Evolutionary conservation across 30 jellyfish, hydroid and myxozoan genomes (phyloP).

Genomic region (Cassiopea xamachana): DNA sequence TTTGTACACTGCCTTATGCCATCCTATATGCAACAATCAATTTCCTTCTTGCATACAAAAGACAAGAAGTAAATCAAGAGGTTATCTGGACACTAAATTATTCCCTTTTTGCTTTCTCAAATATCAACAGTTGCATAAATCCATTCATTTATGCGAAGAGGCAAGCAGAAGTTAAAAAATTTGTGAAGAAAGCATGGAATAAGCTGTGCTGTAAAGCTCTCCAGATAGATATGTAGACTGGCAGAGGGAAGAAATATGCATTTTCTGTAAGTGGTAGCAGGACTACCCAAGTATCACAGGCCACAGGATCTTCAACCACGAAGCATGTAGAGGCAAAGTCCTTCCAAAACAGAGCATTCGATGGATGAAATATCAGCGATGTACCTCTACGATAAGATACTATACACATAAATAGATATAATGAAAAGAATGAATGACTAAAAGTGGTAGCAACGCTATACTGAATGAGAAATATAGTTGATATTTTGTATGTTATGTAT

Average conservation of each 20-base stretch:
- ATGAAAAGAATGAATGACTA: no score
- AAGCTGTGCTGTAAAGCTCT: background rate
- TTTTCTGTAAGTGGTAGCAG: background rate
- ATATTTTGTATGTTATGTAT: no score
- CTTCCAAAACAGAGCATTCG: background rate
- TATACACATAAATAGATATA: no score
- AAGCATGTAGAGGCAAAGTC: background rate
- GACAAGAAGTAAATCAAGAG: slow-evolving; percentile 24
- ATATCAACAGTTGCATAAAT: slow-evolving; percentile 62
- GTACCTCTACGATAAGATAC: no score
- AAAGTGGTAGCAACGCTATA: no score
- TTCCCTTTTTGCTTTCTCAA: slow-evolving; percentile 33
- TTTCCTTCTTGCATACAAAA: slow-evolving; percentile 8
- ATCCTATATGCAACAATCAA: slow-evolving; percentile 31
- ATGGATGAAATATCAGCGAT: background rate
- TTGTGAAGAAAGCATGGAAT: slow-evolving; percentile 17
- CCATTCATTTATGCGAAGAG: slow-evolving; percentile 62
- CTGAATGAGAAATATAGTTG: no score
- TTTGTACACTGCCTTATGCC: slow-evolving; percentile 57
- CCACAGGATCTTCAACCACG: background rate
- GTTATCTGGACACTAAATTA: slow-evolving; percentile 46
- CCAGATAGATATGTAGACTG: background rate
- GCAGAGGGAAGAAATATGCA: background rate
- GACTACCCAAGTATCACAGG: background rate
- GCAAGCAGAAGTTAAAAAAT: slow-evolving; percentile 35